Evolutionary conservation across 2,888 invertebrate genomes (phyloP).

Genomic region (Eueremaeus valkanovi): DNA sequence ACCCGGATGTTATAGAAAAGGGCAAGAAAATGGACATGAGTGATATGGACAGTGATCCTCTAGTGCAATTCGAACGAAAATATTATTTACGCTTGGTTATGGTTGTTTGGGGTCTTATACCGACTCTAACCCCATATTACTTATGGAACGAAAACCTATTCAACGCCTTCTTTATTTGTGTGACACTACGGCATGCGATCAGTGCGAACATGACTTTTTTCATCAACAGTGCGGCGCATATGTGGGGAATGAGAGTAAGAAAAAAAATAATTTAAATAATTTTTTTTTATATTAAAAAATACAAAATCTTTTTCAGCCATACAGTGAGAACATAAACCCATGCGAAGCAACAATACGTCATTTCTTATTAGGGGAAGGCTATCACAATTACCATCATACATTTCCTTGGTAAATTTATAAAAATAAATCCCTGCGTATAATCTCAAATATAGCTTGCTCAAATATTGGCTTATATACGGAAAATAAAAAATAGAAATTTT

Average conservation of each 20-base stretch:
- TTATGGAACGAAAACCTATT: constrained; percentile 55
- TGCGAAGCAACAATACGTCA: constrained; percentile 44
- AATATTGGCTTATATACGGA: not conserved
- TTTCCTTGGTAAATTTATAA: constrained; percentile 52
- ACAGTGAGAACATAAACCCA: constrained; percentile 56
- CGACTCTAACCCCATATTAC: constrained; percentile 54
- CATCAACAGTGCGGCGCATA: constrained; percentile 56
- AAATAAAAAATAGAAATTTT: not conserved
- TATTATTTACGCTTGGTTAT: constrained; percentile 53
- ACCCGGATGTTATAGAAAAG: no score
- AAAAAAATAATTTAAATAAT: not conserved
- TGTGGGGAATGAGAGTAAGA: constrained; percentile 54
- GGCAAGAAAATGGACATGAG: constrained; percentile 55
- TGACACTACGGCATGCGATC: constrained; percentile 55
- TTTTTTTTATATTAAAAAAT: not conserved
- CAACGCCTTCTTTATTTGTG: constrained; percentile 52
- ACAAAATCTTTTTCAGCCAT: constrained; percentile 53
- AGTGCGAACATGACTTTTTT: constrained; percentile 58
- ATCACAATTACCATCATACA: no score
- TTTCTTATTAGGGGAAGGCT: constrained; percentile 37
- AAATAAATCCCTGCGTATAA: not conserved
- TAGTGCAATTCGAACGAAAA: constrained; percentile 55
- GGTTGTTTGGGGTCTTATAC: constrained; percentile 55
- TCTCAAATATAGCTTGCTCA: not conserved
- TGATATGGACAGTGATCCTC: constrained; percentile 55